phyloP scores from a whole-genome alignment of 2,888 invertebrate genomes.

The Mythimna albipuncta region DNA sequence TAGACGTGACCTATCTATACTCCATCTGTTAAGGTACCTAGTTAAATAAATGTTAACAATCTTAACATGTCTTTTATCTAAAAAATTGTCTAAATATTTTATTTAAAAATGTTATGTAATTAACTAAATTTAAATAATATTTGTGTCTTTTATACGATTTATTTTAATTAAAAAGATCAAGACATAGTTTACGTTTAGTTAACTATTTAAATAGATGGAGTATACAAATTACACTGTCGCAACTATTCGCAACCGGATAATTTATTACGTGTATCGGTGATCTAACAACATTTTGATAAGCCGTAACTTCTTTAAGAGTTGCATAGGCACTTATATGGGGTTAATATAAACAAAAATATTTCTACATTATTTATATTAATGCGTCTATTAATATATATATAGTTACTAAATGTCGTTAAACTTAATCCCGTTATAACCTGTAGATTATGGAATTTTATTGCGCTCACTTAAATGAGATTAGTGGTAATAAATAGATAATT shows the following conservation, averaged over 20 bases:
- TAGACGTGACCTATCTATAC: no score
- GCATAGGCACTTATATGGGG: neutral
- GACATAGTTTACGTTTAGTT: no score
- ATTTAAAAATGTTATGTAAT: no score
- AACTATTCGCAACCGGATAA: neutral
- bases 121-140: no score
- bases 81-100: no score
- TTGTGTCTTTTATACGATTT: no score
- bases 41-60: no score
- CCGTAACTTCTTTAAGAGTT: slow-evolving; percentile 10
- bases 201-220: no score
- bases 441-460: neutral
- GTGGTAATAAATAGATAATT: neutral
- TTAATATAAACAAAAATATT: slow-evolving; percentile 24
- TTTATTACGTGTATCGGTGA: slow-evolving; percentile 4
- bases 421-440: slow-evolving; percentile 1
- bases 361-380: neutral
- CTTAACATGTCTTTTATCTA: no score
- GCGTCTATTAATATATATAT: neutral
- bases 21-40: no score
- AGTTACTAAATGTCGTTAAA: neutral
- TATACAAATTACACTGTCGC: no score
- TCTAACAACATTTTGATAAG: slow-evolving; percentile 11
- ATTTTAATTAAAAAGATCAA: no score
- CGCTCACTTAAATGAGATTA: neutral